Conservation (phyloP, 2,888 invertebrate species). For the Eulithis testata region DNA sequence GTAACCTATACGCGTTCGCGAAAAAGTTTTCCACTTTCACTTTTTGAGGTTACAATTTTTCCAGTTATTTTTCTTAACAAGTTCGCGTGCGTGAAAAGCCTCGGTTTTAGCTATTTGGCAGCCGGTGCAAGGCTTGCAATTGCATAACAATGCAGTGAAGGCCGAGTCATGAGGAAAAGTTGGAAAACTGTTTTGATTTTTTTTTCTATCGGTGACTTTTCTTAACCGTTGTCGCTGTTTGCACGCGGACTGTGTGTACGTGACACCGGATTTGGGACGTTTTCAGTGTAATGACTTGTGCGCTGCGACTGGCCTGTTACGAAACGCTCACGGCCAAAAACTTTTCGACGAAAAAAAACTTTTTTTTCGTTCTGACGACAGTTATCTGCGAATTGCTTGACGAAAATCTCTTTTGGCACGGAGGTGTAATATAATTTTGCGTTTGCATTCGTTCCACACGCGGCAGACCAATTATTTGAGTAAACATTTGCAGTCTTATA, state of each 20-base stretch:
- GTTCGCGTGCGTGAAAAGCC: conserved; percentile 54
- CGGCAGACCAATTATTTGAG: conserved; percentile 58
- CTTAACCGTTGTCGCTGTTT: conserved; percentile 50
- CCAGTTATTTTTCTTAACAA: conserved; percentile 62
- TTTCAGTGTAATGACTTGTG: conserved; percentile 68
- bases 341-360: conserved; percentile 66
- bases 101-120: conserved; percentile 64
- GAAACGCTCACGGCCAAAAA: conserved; percentile 68
- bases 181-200: conserved; percentile 54
- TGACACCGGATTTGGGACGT: conserved; percentile 63
- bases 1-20: conserved; percentile 24
- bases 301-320: conserved; percentile 62
- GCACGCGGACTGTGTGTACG: conserved; percentile 59
- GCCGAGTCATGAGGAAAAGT: conserved; percentile 74
- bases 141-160: conserved; percentile 80
- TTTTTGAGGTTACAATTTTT: conserved; percentile 66
- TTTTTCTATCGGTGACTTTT: conserved; percentile 61
- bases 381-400: conserved; percentile 73
- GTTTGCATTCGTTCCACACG: conserved; percentile 49
- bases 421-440: conserved; percentile 54
- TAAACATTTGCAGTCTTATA: conserved; percentile 59
- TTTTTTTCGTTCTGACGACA: conserved; percentile 62
- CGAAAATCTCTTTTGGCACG: conserved; percentile 72
- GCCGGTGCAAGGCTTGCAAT: conserved; percentile 63
- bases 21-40: conserved; percentile 50